Evolutionary conservation across 2,888 invertebrate genomes (phyloP).

Genomic region (Allacma fusca): DNA sequence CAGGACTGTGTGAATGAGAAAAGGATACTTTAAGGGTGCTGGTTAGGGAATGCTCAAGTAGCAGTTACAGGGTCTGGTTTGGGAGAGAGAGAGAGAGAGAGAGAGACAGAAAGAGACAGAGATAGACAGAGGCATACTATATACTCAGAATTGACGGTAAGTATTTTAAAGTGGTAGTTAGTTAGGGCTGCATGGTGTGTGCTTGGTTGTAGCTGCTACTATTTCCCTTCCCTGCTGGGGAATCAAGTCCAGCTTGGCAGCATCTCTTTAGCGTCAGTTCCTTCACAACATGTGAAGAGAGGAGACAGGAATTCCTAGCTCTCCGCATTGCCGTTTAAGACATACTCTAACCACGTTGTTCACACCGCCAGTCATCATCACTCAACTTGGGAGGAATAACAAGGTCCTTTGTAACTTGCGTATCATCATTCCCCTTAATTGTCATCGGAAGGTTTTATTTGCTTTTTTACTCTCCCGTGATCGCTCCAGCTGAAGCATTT

Average conservation of each 20-base stretch:
- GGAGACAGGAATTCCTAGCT: constrained; percentile 14
- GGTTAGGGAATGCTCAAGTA: neutral
- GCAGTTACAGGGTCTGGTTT: no score
- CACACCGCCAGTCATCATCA: constrained; percentile 1
- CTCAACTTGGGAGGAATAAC: neutral
- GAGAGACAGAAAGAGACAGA: neutral
- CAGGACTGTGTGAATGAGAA: neutral
- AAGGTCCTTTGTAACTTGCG: neutral
- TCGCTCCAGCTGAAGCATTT: neutral
- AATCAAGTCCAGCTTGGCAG: neutral
- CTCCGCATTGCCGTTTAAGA: constrained; percentile 4
- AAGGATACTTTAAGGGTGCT: constrained; percentile 23
- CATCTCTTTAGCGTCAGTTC: constrained; percentile 18
- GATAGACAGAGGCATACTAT: no score
- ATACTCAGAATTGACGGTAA: constrained; percentile 7
- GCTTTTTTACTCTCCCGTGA: neutral
- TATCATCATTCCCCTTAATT: neutral
- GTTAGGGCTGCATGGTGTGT: neutral
- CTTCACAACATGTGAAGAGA: constrained; percentile 31
- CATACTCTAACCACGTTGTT: constrained; percentile 14
- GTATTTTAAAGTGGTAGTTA: neutral
- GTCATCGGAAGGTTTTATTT: neutral
- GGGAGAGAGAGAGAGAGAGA: neutral
- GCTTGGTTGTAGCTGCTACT: neutral
- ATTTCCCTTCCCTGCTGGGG: constrained; percentile 8